A percentile compares a stretch with the other conserved stretches of the same genome.
Conservation (phyloP, 1,140 invertebrate species). For the Dinothrombium tinctorium region DNA sequence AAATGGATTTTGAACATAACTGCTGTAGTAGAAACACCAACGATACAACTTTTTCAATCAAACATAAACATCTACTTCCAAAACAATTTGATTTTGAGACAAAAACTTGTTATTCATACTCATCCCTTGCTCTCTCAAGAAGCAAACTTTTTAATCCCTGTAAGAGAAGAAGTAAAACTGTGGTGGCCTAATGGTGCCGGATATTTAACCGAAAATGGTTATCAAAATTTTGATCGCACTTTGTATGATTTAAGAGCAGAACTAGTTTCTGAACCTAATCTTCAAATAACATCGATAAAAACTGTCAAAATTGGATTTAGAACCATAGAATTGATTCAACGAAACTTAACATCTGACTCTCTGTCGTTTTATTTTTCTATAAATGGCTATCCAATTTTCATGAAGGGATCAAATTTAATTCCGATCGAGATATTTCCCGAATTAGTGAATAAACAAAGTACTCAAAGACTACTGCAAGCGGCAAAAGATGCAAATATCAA, state of each 20-base stretch:
- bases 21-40: not conserved
- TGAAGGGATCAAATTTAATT: constrained; percentile 85
- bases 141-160: too few relatives aligned
- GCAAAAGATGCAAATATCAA: constrained; percentile 65
- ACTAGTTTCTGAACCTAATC: constrained; percentile 20
- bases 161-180: constrained; percentile 3
- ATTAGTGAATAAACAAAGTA: constrained; percentile 27
- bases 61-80: too few relatives aligned
- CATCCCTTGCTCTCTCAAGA: too few relatives aligned
- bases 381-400: constrained; percentile 69
- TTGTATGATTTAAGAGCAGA: constrained; percentile 31
- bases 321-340: constrained; percentile 39
- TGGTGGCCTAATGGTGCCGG: constrained; percentile 97
- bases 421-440: constrained; percentile 70
- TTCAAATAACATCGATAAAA: constrained; percentile 21
- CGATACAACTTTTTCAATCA: too few relatives aligned
- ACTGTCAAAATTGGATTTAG: constrained; percentile 52
- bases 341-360: constrained; percentile 25
- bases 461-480: constrained; percentile 34
- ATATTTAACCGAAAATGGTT: constrained; percentile 33
- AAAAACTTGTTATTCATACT: too few relatives aligned
- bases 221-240: too few relatives aligned
- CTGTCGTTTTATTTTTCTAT: constrained; percentile 66
- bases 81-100: too few relatives aligned
- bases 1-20: not conserved